These are phyloP conservation scores for Oncorhynchus gorbuscha DNA, from an alignment of 2,113 vertebrate genomes.

Conservation along the genomic window DNA sequence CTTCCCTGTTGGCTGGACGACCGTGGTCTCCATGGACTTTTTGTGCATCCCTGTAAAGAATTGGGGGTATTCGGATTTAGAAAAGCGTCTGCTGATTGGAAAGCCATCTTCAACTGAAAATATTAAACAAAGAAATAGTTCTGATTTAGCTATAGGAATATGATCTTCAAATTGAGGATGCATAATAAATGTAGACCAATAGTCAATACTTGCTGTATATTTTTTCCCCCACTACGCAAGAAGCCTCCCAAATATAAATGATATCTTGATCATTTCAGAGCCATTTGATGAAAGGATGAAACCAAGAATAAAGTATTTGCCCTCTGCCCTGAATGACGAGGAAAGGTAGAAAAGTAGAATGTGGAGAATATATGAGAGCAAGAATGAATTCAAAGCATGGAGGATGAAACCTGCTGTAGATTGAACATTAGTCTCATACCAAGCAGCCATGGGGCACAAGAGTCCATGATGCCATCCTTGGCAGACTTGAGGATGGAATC, in stretches of 20 bases:
- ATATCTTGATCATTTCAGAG: not conserved
- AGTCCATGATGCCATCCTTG: slow-evolving; percentile 99
- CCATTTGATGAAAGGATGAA: not conserved
- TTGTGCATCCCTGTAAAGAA: slow-evolving; percentile 99
- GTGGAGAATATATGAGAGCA: slow-evolving; percentile 14
- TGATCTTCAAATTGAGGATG: slow-evolving; percentile 53
- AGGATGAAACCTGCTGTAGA: not conserved
- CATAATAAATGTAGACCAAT: slow-evolving; percentile 16
- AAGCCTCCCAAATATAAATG: not conserved
- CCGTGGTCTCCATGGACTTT: slow-evolving; percentile 91
- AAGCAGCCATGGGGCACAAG: slow-evolving; percentile 97
- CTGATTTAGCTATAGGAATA: slow-evolving; percentile 84
- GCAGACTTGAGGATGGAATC: slow-evolving; percentile 99
- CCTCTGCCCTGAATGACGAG: too few species aligned
- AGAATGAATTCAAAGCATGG: not conserved
- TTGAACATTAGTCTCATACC: slow-evolving; percentile 64
- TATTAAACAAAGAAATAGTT: slow-evolving; percentile 92
- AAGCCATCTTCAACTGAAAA: slow-evolving; percentile 99
- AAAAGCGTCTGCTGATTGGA: slow-evolving; percentile 97
- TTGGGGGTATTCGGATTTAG: slow-evolving; percentile 99
- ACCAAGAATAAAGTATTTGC: too few species aligned
- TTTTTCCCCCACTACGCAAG: not conserved
- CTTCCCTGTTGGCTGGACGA: slow-evolving; percentile 77
- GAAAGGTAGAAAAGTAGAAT: slow-evolving; percentile 38
- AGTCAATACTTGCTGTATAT: not conserved